Evolutionary conservation across 2,888 invertebrate species (phyloP).

Genomic region (Axea sp.): DNA sequence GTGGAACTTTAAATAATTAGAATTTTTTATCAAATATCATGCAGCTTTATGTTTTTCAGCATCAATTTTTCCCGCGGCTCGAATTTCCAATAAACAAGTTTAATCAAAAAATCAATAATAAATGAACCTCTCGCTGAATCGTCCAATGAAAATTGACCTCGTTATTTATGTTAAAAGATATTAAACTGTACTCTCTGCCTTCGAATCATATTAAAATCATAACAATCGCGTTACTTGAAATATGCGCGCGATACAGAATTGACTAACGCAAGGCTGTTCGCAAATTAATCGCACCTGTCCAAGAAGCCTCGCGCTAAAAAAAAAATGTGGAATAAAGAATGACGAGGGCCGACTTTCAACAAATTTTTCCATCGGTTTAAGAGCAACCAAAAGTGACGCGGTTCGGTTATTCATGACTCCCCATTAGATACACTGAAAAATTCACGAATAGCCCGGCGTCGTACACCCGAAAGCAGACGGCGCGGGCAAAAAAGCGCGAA

Average conservation of each 20-base stretch:
- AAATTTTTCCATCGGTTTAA: constrained; percentile 31
- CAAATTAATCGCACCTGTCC: too few relatives aligned
- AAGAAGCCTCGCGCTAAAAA: too few relatives aligned
- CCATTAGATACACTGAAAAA: constrained; percentile 54
- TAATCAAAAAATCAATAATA: constrained; percentile 51
- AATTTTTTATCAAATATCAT: too few relatives aligned
- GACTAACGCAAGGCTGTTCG: neutral
- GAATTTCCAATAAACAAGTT: constrained; percentile 18
- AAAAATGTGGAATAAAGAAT: neutral
- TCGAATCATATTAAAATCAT: constrained; percentile 35
- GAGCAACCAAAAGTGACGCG: constrained; percentile 43
- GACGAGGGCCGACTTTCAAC: constrained; percentile 7
- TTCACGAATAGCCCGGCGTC: constrained; percentile 22
- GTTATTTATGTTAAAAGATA: constrained; percentile 49
- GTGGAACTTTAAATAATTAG: too few relatives aligned
- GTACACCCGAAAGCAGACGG: constrained; percentile 24
- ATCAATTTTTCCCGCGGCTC: too few relatives aligned
- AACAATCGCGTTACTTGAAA: constrained; percentile 40
- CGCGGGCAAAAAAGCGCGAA: constrained; percentile 25
- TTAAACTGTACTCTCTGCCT: constrained; percentile 22
- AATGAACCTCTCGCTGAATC: constrained; percentile 28
- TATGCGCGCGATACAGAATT: constrained; percentile 14
- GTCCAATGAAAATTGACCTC: constrained; percentile 36
- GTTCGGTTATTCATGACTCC: constrained; percentile 48
- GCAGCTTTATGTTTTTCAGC: too few relatives aligned